phyloP scores from a whole-genome alignment of 1,140 invertebrate species.

The Ephestia elutella region DNA sequence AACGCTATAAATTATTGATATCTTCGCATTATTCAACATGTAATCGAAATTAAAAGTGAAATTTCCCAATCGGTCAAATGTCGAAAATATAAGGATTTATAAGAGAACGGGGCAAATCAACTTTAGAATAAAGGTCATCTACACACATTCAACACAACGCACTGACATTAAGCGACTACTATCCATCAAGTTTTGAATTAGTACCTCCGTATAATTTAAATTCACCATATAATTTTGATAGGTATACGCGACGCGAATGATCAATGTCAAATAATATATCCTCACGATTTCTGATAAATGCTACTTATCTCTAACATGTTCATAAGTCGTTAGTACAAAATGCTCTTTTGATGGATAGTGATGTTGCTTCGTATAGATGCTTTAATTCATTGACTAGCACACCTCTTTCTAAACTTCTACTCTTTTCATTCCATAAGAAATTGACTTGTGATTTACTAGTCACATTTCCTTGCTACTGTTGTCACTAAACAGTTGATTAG shows the following conservation, averaged over 20 bases:
- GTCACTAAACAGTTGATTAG: conserved; percentile 68
- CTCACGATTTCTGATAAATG: too few relatives aligned
- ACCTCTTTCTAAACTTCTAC: conserved; percentile 51
- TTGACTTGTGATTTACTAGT: conserved; percentile 52
- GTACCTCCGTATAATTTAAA: too few relatives aligned
- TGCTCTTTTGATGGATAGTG: conserved; percentile 36
- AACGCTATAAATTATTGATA: conserved; percentile 66
- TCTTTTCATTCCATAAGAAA: conserved; percentile 46
- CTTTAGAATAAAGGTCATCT: not conserved
- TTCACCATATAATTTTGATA: too few relatives aligned
- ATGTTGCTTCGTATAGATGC: conserved; percentile 36
- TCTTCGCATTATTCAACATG: conserved; percentile 68
- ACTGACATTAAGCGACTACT: conserved; percentile 24
- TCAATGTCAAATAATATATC: too few relatives aligned
- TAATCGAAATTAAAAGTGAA: conserved; percentile 15
- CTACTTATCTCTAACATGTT: too few relatives aligned
- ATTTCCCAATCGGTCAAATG: not conserved
- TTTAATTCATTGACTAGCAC: conserved; percentile 54
- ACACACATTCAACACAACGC: conserved; percentile 25
- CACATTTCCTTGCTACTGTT: conserved; percentile 63
- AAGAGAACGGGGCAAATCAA: not conserved
- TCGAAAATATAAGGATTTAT: not conserved
- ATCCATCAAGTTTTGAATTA: conserved; percentile 20
- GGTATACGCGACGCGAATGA: too few relatives aligned
- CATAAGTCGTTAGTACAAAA: too few relatives aligned